Conservation (phyloP, 2,888 invertebrate genomes). For the Agonopterix arenella region DNA sequence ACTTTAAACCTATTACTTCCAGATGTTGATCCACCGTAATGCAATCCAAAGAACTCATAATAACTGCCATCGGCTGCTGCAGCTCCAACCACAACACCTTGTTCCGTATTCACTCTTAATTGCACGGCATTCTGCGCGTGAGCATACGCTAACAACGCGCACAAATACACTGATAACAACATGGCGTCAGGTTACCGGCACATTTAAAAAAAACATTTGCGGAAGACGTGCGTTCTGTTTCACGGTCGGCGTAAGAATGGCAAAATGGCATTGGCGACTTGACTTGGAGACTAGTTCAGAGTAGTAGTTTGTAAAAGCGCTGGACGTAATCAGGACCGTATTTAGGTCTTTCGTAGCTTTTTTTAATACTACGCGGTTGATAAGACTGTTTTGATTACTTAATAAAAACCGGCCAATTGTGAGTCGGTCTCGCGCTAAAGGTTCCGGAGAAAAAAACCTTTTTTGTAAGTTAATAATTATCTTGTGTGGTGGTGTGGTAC, state of each 20-base stretch:
- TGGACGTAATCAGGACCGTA: too few relatives aligned
- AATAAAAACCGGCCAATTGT: too few relatives aligned
- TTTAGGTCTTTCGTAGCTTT: too few relatives aligned
- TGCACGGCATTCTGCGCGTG: constrained; percentile 30
- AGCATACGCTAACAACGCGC: constrained; percentile 18
- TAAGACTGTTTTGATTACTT: too few relatives aligned
- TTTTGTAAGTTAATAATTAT: too few relatives aligned
- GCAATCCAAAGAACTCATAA: constrained; percentile 47
- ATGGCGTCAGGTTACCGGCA: neutral
- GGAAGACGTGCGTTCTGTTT: neutral
- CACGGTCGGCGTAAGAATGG: neutral
- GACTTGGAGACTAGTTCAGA: neutral
- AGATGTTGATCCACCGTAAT: constrained; percentile 38
- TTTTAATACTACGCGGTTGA: too few relatives aligned
- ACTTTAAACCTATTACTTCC: constrained; percentile 35
- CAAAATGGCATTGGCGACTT: too few relatives aligned
- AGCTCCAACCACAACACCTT: constrained; percentile 44
- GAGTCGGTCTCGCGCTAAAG: too few relatives aligned
- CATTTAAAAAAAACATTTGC: neutral
- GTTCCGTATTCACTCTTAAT: constrained; percentile 38
- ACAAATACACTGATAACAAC: constrained; percentile 19
- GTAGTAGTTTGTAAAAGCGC: neutral
- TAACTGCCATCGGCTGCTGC: constrained; percentile 36
- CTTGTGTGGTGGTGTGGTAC: too few relatives aligned
- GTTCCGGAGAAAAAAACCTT: too few relatives aligned